These are phyloP conservation scores for Condylura cristata DNA, from an alignment of 2,113 vertebrate species.

Conservation along the genomic window DNA sequence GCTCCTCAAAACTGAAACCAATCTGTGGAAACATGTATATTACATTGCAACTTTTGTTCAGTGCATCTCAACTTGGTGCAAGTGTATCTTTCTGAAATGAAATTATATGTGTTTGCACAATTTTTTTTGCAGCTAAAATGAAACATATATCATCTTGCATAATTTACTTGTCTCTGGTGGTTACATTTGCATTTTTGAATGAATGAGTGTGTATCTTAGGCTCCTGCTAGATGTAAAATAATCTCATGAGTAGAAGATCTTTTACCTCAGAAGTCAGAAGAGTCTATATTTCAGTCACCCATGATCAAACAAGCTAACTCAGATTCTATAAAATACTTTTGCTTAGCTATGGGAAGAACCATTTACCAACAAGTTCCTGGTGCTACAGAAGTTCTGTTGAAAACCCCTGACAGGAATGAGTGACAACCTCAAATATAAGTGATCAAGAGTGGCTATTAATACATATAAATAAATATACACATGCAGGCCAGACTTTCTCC, in stretches of 20 bases:
- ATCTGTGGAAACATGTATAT: conserved; percentile 22
- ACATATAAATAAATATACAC: not conserved
- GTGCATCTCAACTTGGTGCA: conserved; percentile 40
- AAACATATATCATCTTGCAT: conserved; percentile 66
- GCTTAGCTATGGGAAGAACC: conserved; percentile 41
- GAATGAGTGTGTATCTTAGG: conserved; percentile 39
- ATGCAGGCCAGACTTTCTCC: not conserved
- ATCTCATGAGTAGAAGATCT: conserved; percentile 54
- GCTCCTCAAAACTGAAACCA: conserved; percentile 33
- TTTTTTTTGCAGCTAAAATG: conserved; percentile 70
- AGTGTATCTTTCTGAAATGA: conserved; percentile 49
- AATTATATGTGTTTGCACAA: conserved; percentile 61
- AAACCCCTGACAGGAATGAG: conserved; percentile 10
- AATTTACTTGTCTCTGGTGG: conserved; percentile 67
- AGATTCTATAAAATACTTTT: conserved; percentile 59
- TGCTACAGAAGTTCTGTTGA: conserved; percentile 26
- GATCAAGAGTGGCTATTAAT: conserved; percentile 8
- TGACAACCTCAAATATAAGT: not conserved
- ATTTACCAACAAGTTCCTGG: not conserved
- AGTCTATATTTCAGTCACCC: conserved; percentile 65
- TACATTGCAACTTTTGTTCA: conserved; percentile 63
- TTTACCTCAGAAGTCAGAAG: conserved; percentile 75
- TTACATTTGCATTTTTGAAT: conserved; percentile 71
- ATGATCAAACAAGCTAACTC: conserved; percentile 72
- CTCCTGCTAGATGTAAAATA: conserved; percentile 56